Conservation (phyloP, 2,888 invertebrate species). For the Hyalella azteca region DNA sequence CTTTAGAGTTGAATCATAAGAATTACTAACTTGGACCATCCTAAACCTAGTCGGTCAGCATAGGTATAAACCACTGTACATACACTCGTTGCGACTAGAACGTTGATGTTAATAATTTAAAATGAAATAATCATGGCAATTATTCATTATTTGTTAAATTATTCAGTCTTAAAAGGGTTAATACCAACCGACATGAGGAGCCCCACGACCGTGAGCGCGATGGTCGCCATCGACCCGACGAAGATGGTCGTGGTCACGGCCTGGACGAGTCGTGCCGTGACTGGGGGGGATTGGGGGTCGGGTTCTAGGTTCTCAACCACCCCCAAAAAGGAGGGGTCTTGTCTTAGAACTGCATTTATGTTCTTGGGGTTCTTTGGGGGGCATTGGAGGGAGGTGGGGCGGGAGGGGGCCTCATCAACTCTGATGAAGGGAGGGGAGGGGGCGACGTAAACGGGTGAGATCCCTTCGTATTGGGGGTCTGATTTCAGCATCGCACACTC, state of each 20-base stretch:
- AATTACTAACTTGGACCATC: no score
- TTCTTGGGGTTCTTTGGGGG: not conserved
- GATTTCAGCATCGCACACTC: slow-evolving; percentile 18
- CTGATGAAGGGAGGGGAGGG: not conserved
- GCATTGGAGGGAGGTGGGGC: not conserved
- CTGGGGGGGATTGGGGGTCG: not conserved
- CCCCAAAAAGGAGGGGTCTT: not conserved
- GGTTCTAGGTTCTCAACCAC: not conserved
- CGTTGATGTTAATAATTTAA: no score
- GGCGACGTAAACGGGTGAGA: not conserved
- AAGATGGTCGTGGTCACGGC: not conserved
- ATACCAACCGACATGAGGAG: not conserved
- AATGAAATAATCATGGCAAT: no score
- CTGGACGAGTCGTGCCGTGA: slow-evolving; percentile 14
- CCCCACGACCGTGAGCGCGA: not conserved
- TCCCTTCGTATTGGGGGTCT: not conserved
- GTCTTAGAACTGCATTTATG: not conserved
- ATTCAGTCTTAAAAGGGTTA: no score
- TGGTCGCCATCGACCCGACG: not conserved
- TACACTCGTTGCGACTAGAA: no score
- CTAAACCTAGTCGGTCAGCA: no score
- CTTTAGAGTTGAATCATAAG: no score
- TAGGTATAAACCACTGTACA: no score
- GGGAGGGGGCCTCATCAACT: not conserved
- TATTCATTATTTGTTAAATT: no score